Percentiles rank a stretch among this genome's conserved stretches.
Conservation (phyloP, 2,888 invertebrate genomes). For the Ennomos fuscantarius region DNA sequence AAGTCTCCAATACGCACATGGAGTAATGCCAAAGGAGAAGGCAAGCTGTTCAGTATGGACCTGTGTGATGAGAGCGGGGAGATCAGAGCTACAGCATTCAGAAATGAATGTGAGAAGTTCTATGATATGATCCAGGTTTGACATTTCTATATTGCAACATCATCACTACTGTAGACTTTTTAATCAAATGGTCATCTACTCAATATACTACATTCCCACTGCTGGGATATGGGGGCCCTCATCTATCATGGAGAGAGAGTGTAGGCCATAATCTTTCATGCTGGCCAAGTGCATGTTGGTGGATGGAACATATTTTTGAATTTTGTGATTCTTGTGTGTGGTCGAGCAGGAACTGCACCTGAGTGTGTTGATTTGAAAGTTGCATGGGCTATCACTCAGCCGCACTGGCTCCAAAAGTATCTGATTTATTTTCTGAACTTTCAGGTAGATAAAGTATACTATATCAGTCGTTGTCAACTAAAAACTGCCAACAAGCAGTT, state of each 20-base stretch:
- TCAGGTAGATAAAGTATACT: slow-evolving; percentile 93
- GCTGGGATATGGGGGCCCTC: too few relatives aligned
- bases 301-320: too few relatives aligned
- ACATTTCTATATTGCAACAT: neutral
- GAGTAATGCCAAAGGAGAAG: slow-evolving; percentile 97
- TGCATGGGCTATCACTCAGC: too few relatives aligned
- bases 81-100: slow-evolving; percentile 96
- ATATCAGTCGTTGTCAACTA: slow-evolving; percentile 92
- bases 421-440: slow-evolving; percentile 1
- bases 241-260: too few relatives aligned
- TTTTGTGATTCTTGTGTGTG: too few relatives aligned
- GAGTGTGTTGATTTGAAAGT: too few relatives aligned
- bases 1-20: slow-evolving; percentile 93
- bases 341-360: too few relatives aligned
- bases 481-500: slow-evolving; percentile 98
- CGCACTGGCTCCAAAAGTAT: slow-evolving; percentile 26
- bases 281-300: too few relatives aligned
- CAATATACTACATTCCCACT: too few relatives aligned
- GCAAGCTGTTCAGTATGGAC: slow-evolving; percentile 96
- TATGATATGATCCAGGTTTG: slow-evolving; percentile 94
- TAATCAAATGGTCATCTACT: too few relatives aligned
- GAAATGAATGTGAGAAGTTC: slow-evolving; percentile 94
- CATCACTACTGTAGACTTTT: too few relatives aligned
- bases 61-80: slow-evolving; percentile 97
- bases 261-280: too few relatives aligned